A percentile compares a stretch with the other conserved stretches of the same genome.
These are phyloP conservation scores for Meghimatium bilineatum DNA, from an alignment of 2,888 invertebrate genomes.

Conservation along the genomic window DNA sequence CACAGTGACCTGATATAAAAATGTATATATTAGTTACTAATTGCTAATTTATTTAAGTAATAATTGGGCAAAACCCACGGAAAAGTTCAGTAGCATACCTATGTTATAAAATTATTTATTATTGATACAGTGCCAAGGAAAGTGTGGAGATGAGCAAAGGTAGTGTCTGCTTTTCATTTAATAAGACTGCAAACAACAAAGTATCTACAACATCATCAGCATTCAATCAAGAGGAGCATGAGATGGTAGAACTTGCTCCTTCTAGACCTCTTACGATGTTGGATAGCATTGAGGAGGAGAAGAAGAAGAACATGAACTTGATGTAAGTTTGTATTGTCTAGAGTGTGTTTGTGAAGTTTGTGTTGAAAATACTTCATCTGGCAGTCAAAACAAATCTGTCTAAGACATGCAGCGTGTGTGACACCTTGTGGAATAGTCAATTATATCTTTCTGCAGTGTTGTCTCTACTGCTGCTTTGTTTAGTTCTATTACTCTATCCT, in stretches of 20 bases:
- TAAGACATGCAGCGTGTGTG: too few species aligned
- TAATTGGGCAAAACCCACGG: too few species aligned
- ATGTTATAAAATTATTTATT: neutral
- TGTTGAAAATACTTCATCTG: too few species aligned
- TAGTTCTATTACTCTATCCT: too few species aligned
- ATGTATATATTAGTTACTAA: too few species aligned
- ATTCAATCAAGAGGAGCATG: slow-evolving; percentile 46
- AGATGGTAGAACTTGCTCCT: slow-evolving; percentile 32
- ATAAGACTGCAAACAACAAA: slow-evolving; percentile 36
- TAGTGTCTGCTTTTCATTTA: slow-evolving; percentile 47
- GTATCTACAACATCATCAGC: slow-evolving; percentile 37
- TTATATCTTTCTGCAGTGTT: too few species aligned
- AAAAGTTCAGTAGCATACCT: too few species aligned
- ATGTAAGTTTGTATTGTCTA: slow-evolving; percentile 14
- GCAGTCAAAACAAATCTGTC: too few species aligned
- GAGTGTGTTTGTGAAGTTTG: neutral
- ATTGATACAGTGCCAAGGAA: slow-evolving; percentile 25
- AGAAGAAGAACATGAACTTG: slow-evolving; percentile 4
- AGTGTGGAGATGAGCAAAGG: slow-evolving; percentile 36
- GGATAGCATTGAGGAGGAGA: slow-evolving; percentile 42
- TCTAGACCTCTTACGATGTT: slow-evolving; percentile 30
- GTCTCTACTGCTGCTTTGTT: too few species aligned
- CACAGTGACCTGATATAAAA: too few species aligned
- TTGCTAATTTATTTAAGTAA: too few species aligned
- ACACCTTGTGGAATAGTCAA: too few species aligned